phyloP scores from a whole-genome alignment of 2,888 invertebrate genomes.

The Archaeoteleia sp. region DNA sequence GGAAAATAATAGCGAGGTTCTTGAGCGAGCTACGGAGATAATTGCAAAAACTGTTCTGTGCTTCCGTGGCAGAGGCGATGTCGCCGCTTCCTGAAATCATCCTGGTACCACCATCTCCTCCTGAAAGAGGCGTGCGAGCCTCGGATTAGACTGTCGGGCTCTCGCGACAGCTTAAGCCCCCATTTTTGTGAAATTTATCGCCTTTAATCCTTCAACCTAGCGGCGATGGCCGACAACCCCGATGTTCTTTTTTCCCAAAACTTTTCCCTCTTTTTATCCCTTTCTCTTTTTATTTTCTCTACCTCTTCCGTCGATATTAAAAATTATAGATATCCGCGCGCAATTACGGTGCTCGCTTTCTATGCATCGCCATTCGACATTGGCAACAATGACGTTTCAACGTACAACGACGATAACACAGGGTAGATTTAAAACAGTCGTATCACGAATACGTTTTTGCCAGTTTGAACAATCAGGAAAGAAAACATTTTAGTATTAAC shows the following conservation, averaged over 20 bases:
- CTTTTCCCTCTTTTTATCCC: slow-evolving; percentile 48
- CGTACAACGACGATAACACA: slow-evolving; percentile 64
- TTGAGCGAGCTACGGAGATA: slow-evolving; percentile 28
- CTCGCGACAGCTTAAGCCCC: slow-evolving; percentile 74
- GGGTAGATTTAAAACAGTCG: slow-evolving; percentile 71
- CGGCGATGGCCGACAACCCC: slow-evolving; percentile 55
- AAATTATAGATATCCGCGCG: slow-evolving; percentile 65
- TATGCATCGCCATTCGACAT: slow-evolving; percentile 15
- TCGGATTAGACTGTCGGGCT: slow-evolving; percentile 74
- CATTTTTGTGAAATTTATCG: slow-evolving; percentile 75
- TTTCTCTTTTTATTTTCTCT: slow-evolving; percentile 48
- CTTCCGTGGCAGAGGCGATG: slow-evolving; percentile 21
- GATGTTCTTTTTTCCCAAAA: slow-evolving; percentile 50
- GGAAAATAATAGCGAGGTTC: slow-evolving; percentile 10
- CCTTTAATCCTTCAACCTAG: slow-evolving; percentile 73
- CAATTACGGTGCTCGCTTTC: slow-evolving; percentile 36
- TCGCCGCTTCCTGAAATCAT: slow-evolving; percentile 54
- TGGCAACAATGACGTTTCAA: slow-evolving; percentile 6
- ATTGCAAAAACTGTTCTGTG: slow-evolving; percentile 39
- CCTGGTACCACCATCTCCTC: slow-evolving; percentile 58
- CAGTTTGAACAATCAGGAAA: slow-evolving; percentile 50
- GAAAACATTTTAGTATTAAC: slow-evolving; percentile 59
- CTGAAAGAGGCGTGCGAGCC: slow-evolving; percentile 57
- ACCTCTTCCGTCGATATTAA: slow-evolving; percentile 65
- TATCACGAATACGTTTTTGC: slow-evolving; percentile 71